Conservation (phyloP, 92 coral and sea anemone genomes). For the Micromussa lordhowensis region DNA sequence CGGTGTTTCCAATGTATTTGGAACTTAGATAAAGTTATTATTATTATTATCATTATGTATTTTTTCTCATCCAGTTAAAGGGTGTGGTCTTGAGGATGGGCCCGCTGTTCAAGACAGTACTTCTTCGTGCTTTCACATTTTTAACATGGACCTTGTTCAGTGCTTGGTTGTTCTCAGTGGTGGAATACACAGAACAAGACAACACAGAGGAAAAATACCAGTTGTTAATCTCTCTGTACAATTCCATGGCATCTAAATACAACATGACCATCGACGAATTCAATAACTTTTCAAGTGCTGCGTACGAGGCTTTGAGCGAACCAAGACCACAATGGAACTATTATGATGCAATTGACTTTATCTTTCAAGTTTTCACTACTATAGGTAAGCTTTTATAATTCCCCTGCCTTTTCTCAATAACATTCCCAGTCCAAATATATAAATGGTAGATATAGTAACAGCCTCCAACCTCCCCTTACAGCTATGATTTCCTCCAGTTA, state of each 20-base stretch:
- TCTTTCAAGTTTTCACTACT: conserved; percentile 59
- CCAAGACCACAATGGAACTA: conserved; percentile 47
- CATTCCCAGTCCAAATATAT: no score
- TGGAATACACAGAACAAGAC: conserved; percentile 42
- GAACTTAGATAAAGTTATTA: no score
- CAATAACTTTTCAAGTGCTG: conserved; percentile 24
- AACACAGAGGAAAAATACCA: background rate
- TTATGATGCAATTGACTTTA: conserved; percentile 15
- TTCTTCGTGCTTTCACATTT: conserved; percentile 1
- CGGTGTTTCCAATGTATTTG: no score
- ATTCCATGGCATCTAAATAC: conserved; percentile 51
- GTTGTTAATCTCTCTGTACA: conserved; percentile 38
- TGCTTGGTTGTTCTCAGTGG: conserved; percentile 42
- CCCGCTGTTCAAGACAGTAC: conserved; percentile 34
- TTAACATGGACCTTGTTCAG: conserved; percentile 32
- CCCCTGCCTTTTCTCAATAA: no score
- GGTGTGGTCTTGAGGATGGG: conserved; percentile 28
- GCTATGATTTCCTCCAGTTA: no score
- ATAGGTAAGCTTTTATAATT: conserved; percentile 50
- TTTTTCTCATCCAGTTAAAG: no score
- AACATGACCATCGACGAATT: conserved; percentile 64
- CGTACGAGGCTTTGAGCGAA: conserved; percentile 39
- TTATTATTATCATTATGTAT: no score
- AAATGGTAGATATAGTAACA: no score
- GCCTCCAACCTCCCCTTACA: no score